A percentile compares a stretch with the other conserved stretches of the same genome.
Conservation (phyloP, 1,140 invertebrate species). For the Scaptomyza montana region DNA sequence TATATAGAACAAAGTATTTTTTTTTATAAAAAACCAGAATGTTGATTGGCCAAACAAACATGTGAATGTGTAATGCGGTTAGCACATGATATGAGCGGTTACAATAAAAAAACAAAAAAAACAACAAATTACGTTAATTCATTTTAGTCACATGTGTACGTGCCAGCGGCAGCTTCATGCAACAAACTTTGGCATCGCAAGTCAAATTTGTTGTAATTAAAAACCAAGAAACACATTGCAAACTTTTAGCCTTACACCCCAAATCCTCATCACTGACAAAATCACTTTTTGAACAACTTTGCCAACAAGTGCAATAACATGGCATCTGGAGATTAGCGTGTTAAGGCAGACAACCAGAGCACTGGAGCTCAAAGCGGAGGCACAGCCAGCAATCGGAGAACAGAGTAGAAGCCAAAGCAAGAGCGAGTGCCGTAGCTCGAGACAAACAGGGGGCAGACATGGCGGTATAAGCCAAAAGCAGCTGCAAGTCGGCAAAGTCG, state of each 20-base stretch:
- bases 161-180: constrained; percentile 36
- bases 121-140: constrained; percentile 71
- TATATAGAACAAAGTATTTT: constrained; percentile 6
- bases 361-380: constrained; percentile 3
- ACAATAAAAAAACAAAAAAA: constrained; percentile 37
- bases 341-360: constrained; percentile 55
- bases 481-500: constrained; percentile 61
- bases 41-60: constrained; percentile 54
- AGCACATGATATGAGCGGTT: constrained; percentile 73
- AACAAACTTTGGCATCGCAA: constrained; percentile 72
- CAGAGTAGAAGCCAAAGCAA: constrained; percentile 15
- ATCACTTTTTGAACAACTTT: constrained; percentile 80
- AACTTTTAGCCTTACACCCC: constrained; percentile 47
- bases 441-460: constrained; percentile 7
- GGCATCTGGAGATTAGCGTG: constrained; percentile 79
- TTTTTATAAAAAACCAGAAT: constrained; percentile 31
- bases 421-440: neutral
- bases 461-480: constrained; percentile 27
- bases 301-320: constrained; percentile 81
- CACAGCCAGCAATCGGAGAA: neutral
- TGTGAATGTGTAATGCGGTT: constrained; percentile 63
- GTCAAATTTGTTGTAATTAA: constrained; percentile 80
- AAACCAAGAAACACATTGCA: constrained; percentile 74
- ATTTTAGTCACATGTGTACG: constrained; percentile 70
- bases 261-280: constrained; percentile 56